Evolutionary conservation across 2,113 vertebrate species (phyloP).

Genomic region (Lampris megalopsis): DNA sequence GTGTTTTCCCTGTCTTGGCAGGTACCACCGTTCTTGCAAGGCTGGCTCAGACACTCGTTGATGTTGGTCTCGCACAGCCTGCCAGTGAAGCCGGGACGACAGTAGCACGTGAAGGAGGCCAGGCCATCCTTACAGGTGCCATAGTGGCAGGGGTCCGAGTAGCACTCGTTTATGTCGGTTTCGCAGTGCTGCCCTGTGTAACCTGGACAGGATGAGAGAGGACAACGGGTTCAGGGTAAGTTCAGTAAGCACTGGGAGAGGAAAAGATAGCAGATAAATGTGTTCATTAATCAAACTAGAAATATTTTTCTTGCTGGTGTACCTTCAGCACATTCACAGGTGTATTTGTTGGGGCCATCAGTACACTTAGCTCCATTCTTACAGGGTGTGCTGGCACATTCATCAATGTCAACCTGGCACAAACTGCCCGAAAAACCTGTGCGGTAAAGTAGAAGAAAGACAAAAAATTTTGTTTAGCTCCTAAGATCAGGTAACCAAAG

Average conservation of each 20-base stretch:
- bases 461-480: not conserved
- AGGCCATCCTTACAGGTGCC: conserved; percentile 91
- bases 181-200: conserved; percentile 91
- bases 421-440: conserved; percentile 92
- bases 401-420: conserved; percentile 94
- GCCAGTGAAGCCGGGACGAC: conserved; percentile 90
- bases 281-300: not conserved
- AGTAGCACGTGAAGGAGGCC: conserved; percentile 90
- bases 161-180: conserved; percentile 89
- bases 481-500: no score
- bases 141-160: conserved; percentile 93
- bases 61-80: conserved; percentile 94
- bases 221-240: not conserved
- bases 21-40: conserved; percentile 92
- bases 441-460: conserved; percentile 8
- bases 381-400: conserved; percentile 96
- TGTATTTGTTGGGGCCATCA: conserved; percentile 94
- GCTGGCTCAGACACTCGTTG: conserved; percentile 94
- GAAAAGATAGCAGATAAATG: not conserved
- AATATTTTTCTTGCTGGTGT: conserved; percentile 6
- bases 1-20: conserved; percentile 92
- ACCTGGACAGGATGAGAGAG: conserved; percentile 72
- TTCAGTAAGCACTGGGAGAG: not conserved
- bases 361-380: conserved; percentile 93
- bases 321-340: conserved; percentile 95